Evolutionary conservation across 2,113 vertebrate species (phyloP).

Genomic region (Onychorhynchus coronatus): DNA sequence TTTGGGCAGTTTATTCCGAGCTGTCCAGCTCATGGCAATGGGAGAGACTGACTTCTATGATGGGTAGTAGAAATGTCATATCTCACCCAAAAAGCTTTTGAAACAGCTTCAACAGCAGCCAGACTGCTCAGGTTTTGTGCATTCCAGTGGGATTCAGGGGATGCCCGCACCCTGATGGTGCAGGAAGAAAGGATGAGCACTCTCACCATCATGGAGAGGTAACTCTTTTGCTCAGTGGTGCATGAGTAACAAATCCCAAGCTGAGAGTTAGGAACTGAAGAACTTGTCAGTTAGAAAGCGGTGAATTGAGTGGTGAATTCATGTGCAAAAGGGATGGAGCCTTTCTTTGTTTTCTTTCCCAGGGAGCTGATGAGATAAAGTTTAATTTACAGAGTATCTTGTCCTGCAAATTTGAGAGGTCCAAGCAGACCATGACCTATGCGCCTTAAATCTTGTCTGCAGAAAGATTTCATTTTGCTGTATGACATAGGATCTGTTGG

Average conservation of each 20-base stretch:
- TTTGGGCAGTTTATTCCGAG: not conserved
- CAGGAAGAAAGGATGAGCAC: not conserved
- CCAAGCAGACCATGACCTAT: not conserved
- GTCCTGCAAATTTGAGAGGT: not conserved
- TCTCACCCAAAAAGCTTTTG: not conserved
- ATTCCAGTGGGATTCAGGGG: not conserved
- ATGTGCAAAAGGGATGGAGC: fast-evolving
- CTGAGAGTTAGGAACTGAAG: not conserved
- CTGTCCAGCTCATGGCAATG: too few relatives aligned
- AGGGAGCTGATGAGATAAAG: not conserved
- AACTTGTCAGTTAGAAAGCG: not conserved
- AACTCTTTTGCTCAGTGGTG: not conserved
- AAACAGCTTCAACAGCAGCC: not conserved
- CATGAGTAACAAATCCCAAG: not conserved
- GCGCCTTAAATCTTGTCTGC: not conserved
- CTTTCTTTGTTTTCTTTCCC: not conserved
- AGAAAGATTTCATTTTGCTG: not conserved
- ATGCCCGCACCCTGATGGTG: fast-evolving
- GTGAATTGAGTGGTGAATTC: not conserved
- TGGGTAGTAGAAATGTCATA: not conserved
- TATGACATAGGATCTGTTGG: not conserved
- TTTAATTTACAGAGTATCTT: not conserved
- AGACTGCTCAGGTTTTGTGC: not conserved
- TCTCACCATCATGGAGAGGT: not conserved
- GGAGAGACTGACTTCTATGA: not conserved